Base-by-base conservation (phyloP, 53 echinoderm and acorn worm species). In the Temnopleurus reevesii region DNA sequence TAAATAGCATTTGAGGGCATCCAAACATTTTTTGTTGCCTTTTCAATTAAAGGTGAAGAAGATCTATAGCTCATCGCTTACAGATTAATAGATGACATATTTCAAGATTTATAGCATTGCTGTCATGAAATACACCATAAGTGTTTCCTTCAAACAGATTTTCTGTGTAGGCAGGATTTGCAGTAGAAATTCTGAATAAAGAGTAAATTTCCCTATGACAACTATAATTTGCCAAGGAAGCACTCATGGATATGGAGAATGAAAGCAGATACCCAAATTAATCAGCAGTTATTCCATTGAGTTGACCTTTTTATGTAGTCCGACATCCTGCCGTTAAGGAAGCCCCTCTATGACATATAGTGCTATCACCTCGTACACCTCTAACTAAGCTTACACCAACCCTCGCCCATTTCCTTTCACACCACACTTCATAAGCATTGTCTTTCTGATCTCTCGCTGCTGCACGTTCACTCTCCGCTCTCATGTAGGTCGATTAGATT, bases 341-440 rank as follows among this genome's bases (percentile, higher is more conserved):
- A 71, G 21, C 41, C 21, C n/a, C 71, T 71, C 71, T 43, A n/a
- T 41, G 43, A 71, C 71, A 71, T 71, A n/a, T 41, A 8, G 21
- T 41, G 43, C 71, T 41, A 71, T 71, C 71, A n/a, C 1, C 21
- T 41, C 4, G 5, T 12, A 27, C 41, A 41, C 41, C 71, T 23
- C n/a, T 71, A 41, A 41, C n/a, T 23, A 21, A 71, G 15, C 71
- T 38, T n/a, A n/a, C n/a, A 71, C 71, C 71, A 71, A 41, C 43
- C 71, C 71, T 71, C 71, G 10, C 71, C 38, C 41, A 41, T 71
- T 71, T 71, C 71, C 71, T 71, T n/a, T 71, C 38, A 41, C 71
- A 66, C 38, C 41, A n/a, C n/a, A n/a, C n/a, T 71, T 10, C 21
- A 41, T 71, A 17, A 12, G 21, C 71, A 71, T 71, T 71, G 71